Base-by-base conservation (phyloP, 1,140 invertebrate genomes). In the Acyrthosiphon pisum region DNA sequence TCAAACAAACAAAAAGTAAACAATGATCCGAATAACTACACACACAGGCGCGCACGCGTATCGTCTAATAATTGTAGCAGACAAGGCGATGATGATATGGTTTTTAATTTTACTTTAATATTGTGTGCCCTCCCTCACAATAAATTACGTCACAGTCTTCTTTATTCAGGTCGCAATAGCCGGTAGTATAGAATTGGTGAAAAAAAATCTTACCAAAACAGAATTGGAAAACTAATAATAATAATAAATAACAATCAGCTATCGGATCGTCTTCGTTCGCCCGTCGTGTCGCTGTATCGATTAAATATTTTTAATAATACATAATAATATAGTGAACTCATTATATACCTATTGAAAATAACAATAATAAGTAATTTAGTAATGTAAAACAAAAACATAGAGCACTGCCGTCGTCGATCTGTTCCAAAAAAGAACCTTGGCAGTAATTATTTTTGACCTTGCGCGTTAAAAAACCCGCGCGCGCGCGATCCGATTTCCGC, bases 391-490 rank as follows among this genome's bases (percentile, higher is more conserved):
- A 88, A 88, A 88, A 88, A 23, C n/a, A 53, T 37, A 37, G 22
- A 37, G 8, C 87, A 89, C 87, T 35, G 22, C 50, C 87, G 48
- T 14, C 30, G 30, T 88, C 48, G 48, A 53, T 89, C n/a, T n/a
- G 48, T 53, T 53, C 87, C 50, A n/a, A 90, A 90, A 90, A 56
- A 90, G 60, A 90, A 90, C 88, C 88, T 90, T 90, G 88, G 53
- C 88, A 60, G 41, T 60, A 90, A 90, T 60, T 60, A 90, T 60
- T 90, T 90, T 60, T 41, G 88, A 60, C 88, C 88, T 90, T 90
- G 88, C 53, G 50, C 37, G 37, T n/a, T 23, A 56, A 22, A 90
- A 90, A 89, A 89, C 20, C 22, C 23, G 6, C 88, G 23, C 35
- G 23, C 35, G 22, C 46, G n/a, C 8, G 26, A 56, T 90, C 37